Conservation (phyloP, 2,888 invertebrate genomes). For the Cantharis nigra region DNA sequence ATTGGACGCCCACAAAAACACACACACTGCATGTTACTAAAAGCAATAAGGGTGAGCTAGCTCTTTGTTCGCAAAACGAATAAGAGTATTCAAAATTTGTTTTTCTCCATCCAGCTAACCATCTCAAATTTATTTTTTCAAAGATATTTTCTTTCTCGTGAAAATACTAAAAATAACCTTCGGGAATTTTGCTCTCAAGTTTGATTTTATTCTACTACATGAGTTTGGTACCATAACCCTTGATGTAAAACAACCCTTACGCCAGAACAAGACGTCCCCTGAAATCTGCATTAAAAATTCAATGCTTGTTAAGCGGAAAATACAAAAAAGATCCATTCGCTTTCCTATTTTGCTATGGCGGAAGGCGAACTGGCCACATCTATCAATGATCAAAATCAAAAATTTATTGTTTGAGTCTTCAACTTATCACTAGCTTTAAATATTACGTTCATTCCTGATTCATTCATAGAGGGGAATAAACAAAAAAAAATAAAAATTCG, state of each 20-base stretch:
- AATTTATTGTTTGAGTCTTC: too few relatives aligned
- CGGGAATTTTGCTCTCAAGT: neutral
- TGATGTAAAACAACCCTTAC: neutral
- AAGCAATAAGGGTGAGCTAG: slow-evolving; percentile 14
- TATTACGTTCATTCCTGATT: too few relatives aligned
- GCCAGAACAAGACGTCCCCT: neutral
- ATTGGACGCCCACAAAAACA: slow-evolving; percentile 49
- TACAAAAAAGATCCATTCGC: neutral
- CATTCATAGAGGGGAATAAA: too few relatives aligned
- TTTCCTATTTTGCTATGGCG: neutral
- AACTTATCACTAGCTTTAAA: too few relatives aligned
- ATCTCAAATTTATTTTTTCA: neutral
- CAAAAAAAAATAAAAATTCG: neutral
- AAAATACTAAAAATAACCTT: neutral
- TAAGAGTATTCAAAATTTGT: neutral
- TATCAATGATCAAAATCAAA: too few relatives aligned
- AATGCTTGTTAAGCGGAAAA: neutral
- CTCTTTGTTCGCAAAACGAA: slow-evolving; percentile 9
- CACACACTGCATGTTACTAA: slow-evolving; percentile 29
- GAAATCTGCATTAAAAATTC: neutral
- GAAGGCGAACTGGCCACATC: too few relatives aligned
- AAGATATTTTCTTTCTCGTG: neutral
- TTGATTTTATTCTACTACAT: neutral
- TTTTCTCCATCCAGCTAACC: neutral
- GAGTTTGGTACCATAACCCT: neutral